Percentiles rank a stretch among this genome's conserved stretches.
phyloP scores from a whole-genome alignment of 2,888 invertebrate genomes.

The Catocala nupta region DNA sequence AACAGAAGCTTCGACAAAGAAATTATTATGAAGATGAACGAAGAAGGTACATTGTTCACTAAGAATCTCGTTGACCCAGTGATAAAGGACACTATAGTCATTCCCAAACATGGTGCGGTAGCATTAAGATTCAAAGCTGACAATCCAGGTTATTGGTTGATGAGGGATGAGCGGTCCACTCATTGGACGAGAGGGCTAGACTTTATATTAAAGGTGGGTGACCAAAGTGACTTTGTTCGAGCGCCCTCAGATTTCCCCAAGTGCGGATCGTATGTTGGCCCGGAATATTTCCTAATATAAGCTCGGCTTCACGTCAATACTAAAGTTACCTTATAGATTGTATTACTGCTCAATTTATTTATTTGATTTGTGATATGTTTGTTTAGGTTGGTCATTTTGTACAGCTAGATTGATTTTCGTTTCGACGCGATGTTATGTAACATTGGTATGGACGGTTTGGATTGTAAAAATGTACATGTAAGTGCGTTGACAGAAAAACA shows the following conservation, averaged over 20 bases:
- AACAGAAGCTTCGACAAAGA: constrained; percentile 82
- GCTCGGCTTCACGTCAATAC: constrained; percentile 10
- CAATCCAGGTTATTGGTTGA: constrained; percentile 94
- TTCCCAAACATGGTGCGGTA: constrained; percentile 91
- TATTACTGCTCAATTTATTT: constrained; percentile 63
- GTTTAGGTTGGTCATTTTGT: constrained; percentile 41
- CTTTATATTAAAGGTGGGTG: constrained; percentile 91
- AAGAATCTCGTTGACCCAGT: constrained; percentile 89
- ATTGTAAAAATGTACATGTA: neutral
- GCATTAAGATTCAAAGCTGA: constrained; percentile 91
- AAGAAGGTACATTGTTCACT: constrained; percentile 83
- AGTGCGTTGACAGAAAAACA: too few relatives aligned
- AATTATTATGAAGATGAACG: constrained; percentile 87
- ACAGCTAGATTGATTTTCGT: constrained; percentile 38
- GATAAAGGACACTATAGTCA: constrained; percentile 91
- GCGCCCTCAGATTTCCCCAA: constrained; percentile 92
- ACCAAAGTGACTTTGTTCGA: constrained; percentile 88
- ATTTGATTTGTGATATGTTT: constrained; percentile 63
- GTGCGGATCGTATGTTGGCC: constrained; percentile 92
- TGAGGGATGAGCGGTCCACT: constrained; percentile 91
- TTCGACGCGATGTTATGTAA: constrained; percentile 19
- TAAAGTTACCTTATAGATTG: constrained; percentile 52
- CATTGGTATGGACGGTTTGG: neutral
- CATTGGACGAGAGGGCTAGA: constrained; percentile 93
- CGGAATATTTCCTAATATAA: constrained; percentile 90